Evolutionary conservation across 2,113 vertebrate species (phyloP), one percentile per base, ranked within the genome.

Genomic region (Oncorhynchus masou): DNA sequence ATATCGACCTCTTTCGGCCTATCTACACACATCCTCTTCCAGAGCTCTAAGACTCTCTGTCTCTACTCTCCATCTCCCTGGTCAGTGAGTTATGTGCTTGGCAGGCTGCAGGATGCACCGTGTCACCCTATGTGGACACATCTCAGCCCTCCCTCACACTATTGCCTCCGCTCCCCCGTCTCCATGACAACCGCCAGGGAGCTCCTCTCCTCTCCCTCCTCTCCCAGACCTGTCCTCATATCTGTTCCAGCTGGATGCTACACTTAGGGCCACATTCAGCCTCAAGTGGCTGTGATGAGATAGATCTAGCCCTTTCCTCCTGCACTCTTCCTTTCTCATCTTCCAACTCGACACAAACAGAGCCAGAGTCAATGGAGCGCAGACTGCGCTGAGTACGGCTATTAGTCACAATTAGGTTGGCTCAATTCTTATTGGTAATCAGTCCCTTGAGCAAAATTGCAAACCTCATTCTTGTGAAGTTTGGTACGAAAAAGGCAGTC

Each of bases 151-250:
- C 25, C 62, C 78, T 88, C 75, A 78, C 74, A 66, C 83, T 82
- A 80, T 86, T 39, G 57, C 66, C 67, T 16, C 67, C 59, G n/a
- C 72, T 71, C 84, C 74, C 31, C 67, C 75, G 84, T 93, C 70
- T n/a, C 89, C 91, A 92, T 93, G 92, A 90, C 92, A 86, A 93
- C 92, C 82, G 80, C 85, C 88, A 80, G 79, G 79, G 69, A 54
- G 48, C 45, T 39, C 31, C 45, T 39, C 22, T 59, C 75, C 57
- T 24, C 73, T 72, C 39, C 79, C 77, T 29, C 27, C 81, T 78
- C 78, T 83, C 73, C 70, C 80, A 83, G 81, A 85, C 81, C 86
- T 85, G 84, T 88, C 84, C 76, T 88, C 80, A 76, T 85, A 83
- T 90, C 87, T 81, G 89, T 85, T 89, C 84, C 82, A 89, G 84